Percentiles rank a stretch among this genome's conserved stretches.
Evolutionary conservation across 2,888 invertebrate genomes (phyloP).

Genomic region (Dryadula phaetusa): DNA sequence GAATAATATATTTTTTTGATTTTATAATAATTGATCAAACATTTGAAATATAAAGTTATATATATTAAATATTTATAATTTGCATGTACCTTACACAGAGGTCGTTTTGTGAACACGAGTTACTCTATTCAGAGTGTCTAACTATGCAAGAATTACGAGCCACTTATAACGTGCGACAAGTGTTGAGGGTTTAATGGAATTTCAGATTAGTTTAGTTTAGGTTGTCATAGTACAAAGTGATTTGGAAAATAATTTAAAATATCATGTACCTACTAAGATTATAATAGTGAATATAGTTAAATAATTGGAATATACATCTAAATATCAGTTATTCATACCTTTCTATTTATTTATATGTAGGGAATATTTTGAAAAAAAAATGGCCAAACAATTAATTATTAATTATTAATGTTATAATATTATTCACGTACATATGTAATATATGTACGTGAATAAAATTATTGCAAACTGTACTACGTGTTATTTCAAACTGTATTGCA

Average conservation of each 20-base stretch:
- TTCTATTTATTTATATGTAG: no score
- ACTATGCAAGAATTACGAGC: constrained; percentile 24
- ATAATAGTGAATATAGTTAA: not conserved
- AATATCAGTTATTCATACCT: no score
- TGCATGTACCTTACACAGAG: not conserved
- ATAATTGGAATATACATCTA: not conserved
- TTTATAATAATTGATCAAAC: no score
- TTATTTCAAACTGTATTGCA: constrained; percentile 38
- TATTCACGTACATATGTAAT: no score
- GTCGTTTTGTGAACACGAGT: constrained; percentile 3
- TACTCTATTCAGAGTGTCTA: constrained; percentile 9
- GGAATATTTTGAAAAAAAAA: no score
- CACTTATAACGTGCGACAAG: constrained; percentile 25
- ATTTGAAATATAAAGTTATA: not conserved
- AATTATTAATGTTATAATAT: no score
- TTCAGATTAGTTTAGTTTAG: constrained; percentile 18
- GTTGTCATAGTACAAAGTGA: not conserved
- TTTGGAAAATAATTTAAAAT: not conserved
- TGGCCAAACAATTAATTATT: no score
- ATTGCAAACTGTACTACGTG: no score
- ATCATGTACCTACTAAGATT: not conserved
- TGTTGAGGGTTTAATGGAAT: constrained; percentile 26
- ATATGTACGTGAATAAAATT: no score
- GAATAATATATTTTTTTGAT: no score
- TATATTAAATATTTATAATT: not conserved